phyloP scores from a whole-genome alignment of 2,797 vertebrate species.

The Pantherophis vulpinus region DNA sequence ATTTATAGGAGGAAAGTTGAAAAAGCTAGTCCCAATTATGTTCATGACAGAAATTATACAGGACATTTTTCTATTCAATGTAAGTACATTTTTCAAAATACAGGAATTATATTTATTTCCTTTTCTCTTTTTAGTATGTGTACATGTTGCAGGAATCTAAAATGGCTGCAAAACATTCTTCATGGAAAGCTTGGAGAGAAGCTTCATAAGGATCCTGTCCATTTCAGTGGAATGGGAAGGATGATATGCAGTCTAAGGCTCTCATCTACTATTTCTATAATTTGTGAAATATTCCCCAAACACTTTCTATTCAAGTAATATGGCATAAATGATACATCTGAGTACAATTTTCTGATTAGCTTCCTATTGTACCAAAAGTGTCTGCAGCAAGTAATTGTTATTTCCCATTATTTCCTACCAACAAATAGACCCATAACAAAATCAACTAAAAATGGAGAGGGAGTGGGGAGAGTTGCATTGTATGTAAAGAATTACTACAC shows the following conservation, averaged over 20 bases:
- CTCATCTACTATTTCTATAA: background rate
- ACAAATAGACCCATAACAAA: background rate
- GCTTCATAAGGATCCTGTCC: background rate
- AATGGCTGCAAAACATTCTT: background rate
- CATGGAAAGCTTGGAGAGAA: background rate
- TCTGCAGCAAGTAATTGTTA: background rate
- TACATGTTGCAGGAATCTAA: background rate
- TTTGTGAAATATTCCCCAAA: background rate
- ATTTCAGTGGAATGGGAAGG: background rate
- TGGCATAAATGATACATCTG: background rate
- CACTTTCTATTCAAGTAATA: background rate
- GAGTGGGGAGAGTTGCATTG: background rate
- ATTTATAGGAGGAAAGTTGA: background rate
- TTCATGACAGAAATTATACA: background rate
- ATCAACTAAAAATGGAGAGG: background rate
- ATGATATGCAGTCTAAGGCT: background rate
- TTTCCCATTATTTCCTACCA: background rate
- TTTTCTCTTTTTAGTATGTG: background rate
- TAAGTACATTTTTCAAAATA: background rate
- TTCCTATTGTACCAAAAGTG: background rate
- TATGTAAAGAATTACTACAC: background rate
- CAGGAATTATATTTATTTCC: background rate
- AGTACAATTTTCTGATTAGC: background rate
- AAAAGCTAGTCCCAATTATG: background rate
- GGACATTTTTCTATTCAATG: background rate